Conservation (phyloP, 2,113 vertebrate species). For the Chroicocephalus ridibundus region DNA sequence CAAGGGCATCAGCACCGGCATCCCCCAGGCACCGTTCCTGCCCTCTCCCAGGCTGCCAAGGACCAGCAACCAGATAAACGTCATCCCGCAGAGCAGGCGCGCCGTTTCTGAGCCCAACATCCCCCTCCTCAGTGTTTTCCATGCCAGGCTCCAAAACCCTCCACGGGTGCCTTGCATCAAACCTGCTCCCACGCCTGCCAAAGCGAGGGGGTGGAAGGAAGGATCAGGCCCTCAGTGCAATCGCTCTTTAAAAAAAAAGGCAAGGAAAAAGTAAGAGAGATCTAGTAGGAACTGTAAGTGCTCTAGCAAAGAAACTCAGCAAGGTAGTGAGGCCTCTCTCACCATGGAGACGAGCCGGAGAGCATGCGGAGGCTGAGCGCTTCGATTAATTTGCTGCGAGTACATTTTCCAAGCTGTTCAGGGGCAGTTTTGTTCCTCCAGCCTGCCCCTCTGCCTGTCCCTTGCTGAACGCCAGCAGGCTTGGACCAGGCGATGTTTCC, state of each 20-base stretch:
- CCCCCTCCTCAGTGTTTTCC: background rate
- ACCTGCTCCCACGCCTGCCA: background rate
- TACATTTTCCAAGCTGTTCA: background rate
- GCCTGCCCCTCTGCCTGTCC: background rate
- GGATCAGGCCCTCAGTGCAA: background rate
- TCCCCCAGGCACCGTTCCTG: background rate
- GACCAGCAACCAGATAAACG: background rate
- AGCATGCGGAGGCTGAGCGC: background rate
- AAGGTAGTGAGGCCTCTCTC: constrained; percentile 1
- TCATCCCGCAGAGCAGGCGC: background rate
- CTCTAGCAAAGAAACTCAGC: background rate
- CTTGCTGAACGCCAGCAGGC: background rate
- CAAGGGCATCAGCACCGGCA: rapidly evolving
- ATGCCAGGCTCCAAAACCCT: background rate
- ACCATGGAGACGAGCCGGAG: constrained; percentile 16
- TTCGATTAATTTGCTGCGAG: background rate
- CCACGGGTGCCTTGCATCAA: background rate
- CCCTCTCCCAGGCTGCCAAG: background rate
- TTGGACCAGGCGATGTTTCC: background rate
- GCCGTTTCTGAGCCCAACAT: background rate
- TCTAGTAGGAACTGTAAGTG: background rate
- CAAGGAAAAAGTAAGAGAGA: background rate
- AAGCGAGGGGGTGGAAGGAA: background rate
- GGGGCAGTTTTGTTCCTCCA: background rate
- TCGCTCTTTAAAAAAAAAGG: background rate